Conservation (phyloP, 2,888 invertebrate species). For the Brachynemurus nebulosus region DNA sequence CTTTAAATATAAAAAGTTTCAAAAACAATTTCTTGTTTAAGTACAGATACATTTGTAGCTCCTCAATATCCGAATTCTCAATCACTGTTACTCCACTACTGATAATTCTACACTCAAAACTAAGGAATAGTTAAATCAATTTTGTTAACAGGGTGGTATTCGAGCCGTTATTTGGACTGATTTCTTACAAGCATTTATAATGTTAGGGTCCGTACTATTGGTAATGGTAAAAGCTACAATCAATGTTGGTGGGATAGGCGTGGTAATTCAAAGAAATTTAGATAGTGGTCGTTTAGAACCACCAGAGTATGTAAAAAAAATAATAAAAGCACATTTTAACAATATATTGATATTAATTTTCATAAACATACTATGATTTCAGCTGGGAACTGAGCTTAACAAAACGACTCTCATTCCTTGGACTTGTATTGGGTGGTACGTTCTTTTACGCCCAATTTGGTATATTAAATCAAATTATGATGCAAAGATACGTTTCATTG, state of each 20-base stretch:
- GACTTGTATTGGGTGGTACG: slow-evolving; percentile 54
- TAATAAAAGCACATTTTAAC: not conserved
- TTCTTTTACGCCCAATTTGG: slow-evolving; percentile 59
- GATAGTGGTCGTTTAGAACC: slow-evolving; percentile 45
- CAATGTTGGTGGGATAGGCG: slow-evolving; percentile 46
- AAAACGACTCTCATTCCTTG: slow-evolving; percentile 59
- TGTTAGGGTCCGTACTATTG: slow-evolving; percentile 52
- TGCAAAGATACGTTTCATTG: slow-evolving; percentile 59
- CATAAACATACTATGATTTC: slow-evolving; percentile 11
- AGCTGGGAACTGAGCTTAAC: slow-evolving; percentile 54
- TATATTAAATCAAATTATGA: slow-evolving; percentile 65
- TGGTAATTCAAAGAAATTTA: slow-evolving; percentile 42
- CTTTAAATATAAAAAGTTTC: too few species aligned
- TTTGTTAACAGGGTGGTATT: slow-evolving; percentile 45
- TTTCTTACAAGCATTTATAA: slow-evolving; percentile 51
- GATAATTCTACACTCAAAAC: too few species aligned
- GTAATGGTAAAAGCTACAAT: slow-evolving; percentile 48
- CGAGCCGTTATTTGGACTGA: slow-evolving; percentile 63
- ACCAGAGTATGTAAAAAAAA: slow-evolving; percentile 39
- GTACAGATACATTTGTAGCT: slow-evolving; percentile 6
- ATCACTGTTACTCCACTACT: too few species aligned
- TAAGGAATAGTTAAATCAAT: not conserved
- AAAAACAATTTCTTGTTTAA: too few species aligned
- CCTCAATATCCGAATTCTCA: too few species aligned
- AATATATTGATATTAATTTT: not conserved